phyloP scores from a whole-genome alignment of 1,140 invertebrate species.

The Heliconius hewitsoni region DNA sequence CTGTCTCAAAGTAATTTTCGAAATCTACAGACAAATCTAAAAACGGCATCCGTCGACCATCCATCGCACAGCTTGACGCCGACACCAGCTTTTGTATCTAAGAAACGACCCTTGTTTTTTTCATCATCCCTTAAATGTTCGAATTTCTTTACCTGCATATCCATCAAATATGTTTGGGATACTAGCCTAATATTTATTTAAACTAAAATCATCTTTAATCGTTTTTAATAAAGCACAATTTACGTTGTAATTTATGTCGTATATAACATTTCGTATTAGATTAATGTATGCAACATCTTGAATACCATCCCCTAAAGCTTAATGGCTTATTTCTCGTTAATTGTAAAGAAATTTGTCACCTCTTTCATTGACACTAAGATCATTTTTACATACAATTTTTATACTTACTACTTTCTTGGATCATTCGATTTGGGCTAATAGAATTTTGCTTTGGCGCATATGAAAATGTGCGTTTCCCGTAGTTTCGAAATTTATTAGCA shows the following conservation, averaged over 20 bases:
- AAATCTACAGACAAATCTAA: constrained; percentile 71
- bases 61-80: constrained; percentile 75
- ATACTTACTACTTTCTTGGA: constrained; percentile 23
- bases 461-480: constrained; percentile 71
- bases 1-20: constrained; percentile 61
- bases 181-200: constrained; percentile 27
- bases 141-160: constrained; percentile 78
- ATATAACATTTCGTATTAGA: constrained; percentile 47
- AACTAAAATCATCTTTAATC: constrained; percentile 45
- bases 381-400: constrained; percentile 23
- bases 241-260: constrained; percentile 16
- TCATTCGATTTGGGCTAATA: constrained; percentile 35
- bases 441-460: constrained; percentile 69
- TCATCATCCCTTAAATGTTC: constrained; percentile 76
- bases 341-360: constrained; percentile 47
- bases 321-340: constrained; percentile 63
- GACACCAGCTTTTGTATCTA: constrained; percentile 74
- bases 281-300: constrained; percentile 69
- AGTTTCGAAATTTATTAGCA: constrained; percentile 74
- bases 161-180: constrained; percentile 31
- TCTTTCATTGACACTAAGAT: constrained; percentile 12
- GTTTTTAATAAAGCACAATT: constrained; percentile 29
- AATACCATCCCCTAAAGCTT: constrained; percentile 70
- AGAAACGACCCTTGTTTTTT: constrained; percentile 78
- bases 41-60: constrained; percentile 74